These are phyloP conservation scores for Asbolus verrucosus DNA, from an alignment of 1,140 invertebrate genomes.

Conservation along the genomic window DNA sequence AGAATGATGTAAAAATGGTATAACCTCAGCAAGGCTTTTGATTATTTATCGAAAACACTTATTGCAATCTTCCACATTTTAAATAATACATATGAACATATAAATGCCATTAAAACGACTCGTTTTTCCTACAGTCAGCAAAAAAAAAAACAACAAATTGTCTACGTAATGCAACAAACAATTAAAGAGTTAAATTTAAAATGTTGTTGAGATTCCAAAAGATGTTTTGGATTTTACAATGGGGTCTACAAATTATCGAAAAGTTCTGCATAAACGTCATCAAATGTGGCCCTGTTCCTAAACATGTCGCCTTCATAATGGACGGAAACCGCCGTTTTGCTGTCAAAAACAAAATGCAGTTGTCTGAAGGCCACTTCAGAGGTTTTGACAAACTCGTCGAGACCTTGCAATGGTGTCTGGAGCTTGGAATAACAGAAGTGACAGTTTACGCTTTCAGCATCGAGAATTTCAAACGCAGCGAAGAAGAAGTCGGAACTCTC, in stretches of 20 bases:
- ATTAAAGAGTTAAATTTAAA: too few relatives aligned
- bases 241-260: slow-evolving; percentile 81
- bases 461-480: slow-evolving; percentile 96
- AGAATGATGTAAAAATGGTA: too few relatives aligned
- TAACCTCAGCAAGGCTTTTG: too few relatives aligned
- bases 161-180: too few relatives aligned
- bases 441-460: slow-evolving; percentile 99
- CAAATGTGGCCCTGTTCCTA: slow-evolving; percentile 85
- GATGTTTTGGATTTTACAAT: slow-evolving; percentile 88
- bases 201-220: too few relatives aligned
- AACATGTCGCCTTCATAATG: slow-evolving; percentile 97
- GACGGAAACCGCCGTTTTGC: slow-evolving; percentile 98
- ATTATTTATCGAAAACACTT: too few relatives aligned
- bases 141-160: too few relatives aligned
- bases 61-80: too few relatives aligned
- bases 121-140: too few relatives aligned
- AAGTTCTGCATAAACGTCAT: slow-evolving; percentile 81
- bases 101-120: too few relatives aligned
- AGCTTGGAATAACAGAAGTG: slow-evolving; percentile 87
- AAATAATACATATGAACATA: too few relatives aligned
- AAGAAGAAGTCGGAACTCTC: slow-evolving; percentile 92
- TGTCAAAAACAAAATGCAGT: slow-evolving; percentile 80
- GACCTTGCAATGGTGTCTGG: slow-evolving; percentile 90
- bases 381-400: slow-evolving; percentile 97
- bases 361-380: slow-evolving; percentile 86